Evolutionary conservation across 35 echinoderm and acorn worm genomes (phyloP), one percentile per base, ranked within the genome.

Genomic region (Amphiura filiformis): DNA sequence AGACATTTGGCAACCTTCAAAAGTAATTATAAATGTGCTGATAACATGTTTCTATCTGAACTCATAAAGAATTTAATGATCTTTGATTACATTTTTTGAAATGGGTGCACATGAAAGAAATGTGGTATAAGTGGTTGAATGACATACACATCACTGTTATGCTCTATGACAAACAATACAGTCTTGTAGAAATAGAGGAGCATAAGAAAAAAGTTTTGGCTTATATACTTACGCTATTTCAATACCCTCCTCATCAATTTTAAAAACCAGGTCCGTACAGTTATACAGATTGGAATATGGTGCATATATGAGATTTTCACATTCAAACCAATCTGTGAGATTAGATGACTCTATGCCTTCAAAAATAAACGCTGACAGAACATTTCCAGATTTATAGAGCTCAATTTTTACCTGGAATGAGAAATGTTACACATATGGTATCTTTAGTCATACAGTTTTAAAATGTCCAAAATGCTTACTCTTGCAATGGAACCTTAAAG

Each of bases 151-250:
- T 47, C 41, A 4, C 4, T 9, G 41, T 47, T 17, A 47, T 4
- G 17, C 41, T 47, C 4, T 9, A 47, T 17, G 4, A 47, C 41
- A 47, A 82, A 35, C 13, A 39, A 0, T 32, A 78, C 37, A 87
- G 40, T 7, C 0, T n/a, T n/a, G n/a, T n/a, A n/a, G n/a, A n/a
- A n/a, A n/a, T n/a, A n/a, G n/a, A n/a, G n/a, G n/a, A n/a, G n/a
- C n/a, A n/a, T n/a, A n/a, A n/a, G n/a, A n/a, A n/a, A n/a, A n/a
- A n/a, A n/a, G n/a, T n/a, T n/a, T n/a, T n/a, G n/a, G n/a, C n/a
- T n/a, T n/a, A n/a, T n/a, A n/a, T 1, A 44, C 90, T 92, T 40
- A 92, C 90, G n/a, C 75, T n/a, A 92, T 92, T 76, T 86, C 90
- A 92, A 92, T 87, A 32, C 56, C 87, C 35, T 31, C 34, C 15